Percentiles rank a stretch among this genome's conserved stretches.
phyloP scores from a whole-genome alignment of 2,888 invertebrate species.

The Stenodera caucasica region DNA sequence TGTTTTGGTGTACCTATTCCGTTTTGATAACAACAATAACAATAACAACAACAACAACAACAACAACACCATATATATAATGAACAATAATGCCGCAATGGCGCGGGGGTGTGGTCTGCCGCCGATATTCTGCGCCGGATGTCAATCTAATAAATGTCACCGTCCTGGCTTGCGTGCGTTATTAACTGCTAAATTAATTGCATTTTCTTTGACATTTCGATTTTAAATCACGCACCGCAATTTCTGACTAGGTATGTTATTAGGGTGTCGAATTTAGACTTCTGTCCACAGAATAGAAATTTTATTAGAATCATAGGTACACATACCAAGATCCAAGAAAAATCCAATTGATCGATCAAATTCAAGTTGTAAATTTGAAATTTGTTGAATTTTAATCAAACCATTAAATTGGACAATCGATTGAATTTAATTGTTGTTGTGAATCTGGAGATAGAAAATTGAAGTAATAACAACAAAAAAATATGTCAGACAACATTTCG shows the following conservation, averaged over 20 bases:
- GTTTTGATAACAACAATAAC: slow-evolving; percentile 29
- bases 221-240: slow-evolving; percentile 40
- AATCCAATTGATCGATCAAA: too few species aligned
- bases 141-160: slow-evolving; percentile 45
- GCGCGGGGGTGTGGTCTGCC: slow-evolving; percentile 34
- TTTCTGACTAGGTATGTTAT: slow-evolving; percentile 9
- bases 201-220: slow-evolving; percentile 39
- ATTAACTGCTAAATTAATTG: slow-evolving; percentile 43
- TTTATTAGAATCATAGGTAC: too few species aligned
- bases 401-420: slow-evolving; percentile 17
- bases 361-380: too few species aligned
- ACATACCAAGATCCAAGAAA: too few species aligned
- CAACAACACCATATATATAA: slow-evolving; percentile 5
- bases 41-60: too few species aligned
- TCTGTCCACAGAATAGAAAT: too few species aligned
- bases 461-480: slow-evolving; percentile 11
- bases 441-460: slow-evolving; percentile 6
- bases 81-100: slow-evolving; percentile 36
- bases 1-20: slow-evolving; percentile 21
- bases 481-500: slow-evolving; percentile 16
- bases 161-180: slow-evolving; percentile 39
- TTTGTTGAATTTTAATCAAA: slow-evolving; percentile 21
- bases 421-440: slow-evolving; percentile 15
- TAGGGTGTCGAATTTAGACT: not conserved
- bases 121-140: slow-evolving; percentile 35